Base-by-base conservation (phyloP, 2,888 invertebrate genomes). In the Eupithecia subumbrata region DNA sequence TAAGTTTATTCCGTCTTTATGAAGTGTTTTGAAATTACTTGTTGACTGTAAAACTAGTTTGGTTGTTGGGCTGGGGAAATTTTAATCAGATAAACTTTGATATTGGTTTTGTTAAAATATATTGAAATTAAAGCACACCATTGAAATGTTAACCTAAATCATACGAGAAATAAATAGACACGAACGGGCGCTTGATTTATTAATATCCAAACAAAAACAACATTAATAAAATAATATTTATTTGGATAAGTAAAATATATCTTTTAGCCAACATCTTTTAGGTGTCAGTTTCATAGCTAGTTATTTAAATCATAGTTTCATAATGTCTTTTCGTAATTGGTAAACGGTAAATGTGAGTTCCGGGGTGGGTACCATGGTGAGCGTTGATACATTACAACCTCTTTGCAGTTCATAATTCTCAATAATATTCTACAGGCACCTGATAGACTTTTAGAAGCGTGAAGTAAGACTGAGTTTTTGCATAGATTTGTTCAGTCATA, bases 391-490 rank as follows among this genome's bases (percentile, higher is more conserved):
- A 56, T 22, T 22, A 22, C 22, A n/a, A 52, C 52, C 52, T 22
- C 56, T 56, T 56, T 56, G 56, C 56, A 22, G 12, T 56, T 56
- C 22, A 11, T 56, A 56, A 56, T 25, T 60, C 25, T 12, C 12
- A 56, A 56, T 22, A 12, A 60, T 25, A 25, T 60, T 60, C 60
- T 60, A 60, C 60, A 25, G 25, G 60, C 60, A 60, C 60, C 60
- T 12, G 60, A 60, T 25, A 60, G 60, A 25, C 60, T 25, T n/a
- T 22, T 56, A 22, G 45, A 71, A 22, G 45, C 60, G 74, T 75
- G 77, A 77, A 77, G 77, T 75, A 77, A 73, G 77, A 73, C 71
- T 71, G 77, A 77, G 77, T 75, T 75, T 76, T 76, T 72, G 30
- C 37, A 68, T 22, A 64, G 48, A 68, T 73, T 73, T 75, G 69